Evolutionary conservation across 2,797 vertebrate genomes (phyloP), one percentile per base, ranked within the genome.

Genomic region (Lateolabrax maculatus): DNA sequence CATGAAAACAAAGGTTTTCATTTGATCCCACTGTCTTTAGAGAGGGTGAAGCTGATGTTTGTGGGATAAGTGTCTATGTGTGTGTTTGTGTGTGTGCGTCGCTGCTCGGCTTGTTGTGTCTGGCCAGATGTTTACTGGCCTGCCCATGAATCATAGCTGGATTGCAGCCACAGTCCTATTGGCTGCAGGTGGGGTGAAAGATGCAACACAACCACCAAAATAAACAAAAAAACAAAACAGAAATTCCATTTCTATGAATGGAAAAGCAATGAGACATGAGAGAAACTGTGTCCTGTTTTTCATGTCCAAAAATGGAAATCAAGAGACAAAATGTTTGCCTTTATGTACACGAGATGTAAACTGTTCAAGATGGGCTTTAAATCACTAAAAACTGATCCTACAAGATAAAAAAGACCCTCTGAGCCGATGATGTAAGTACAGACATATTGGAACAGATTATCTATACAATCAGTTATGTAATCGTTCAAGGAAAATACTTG

Each of bases 401-500:
- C 25, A 69, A 36, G 29, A 44, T 34, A 31, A 11, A 41, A 10
- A 60, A 57, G 41, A 43, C 1, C 19, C 9, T 52, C 7, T 43
- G 57, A 57, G 49, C 41, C 36, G 31, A 77, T 4, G 27, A 44
- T 9, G 37, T 44, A 1, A 12, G 25, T 0, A 18, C 9, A 58
- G 43, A 49, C 63, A 63, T 25, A 43, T 36, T 6, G 13, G 6
- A 80, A 36, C 16, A 73, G 27, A 71, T 37, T 2, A 44, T 48
- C 23, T 10, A 23, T 1, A 48, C 9, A 70, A 66, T 43, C 7
- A 48, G 5, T 64, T 21, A 19, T 2, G n/a, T 9, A 29, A 43
- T 5, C n/a, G 27, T 57, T 68, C 0, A 90, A 93, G 92, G 92
- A 95, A 96, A 95, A 95, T 94, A 95, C 84, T 95, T 95, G 95